phyloP scores from a whole-genome alignment of 2,888 invertebrate species.

The Corythucha ciliata region DNA sequence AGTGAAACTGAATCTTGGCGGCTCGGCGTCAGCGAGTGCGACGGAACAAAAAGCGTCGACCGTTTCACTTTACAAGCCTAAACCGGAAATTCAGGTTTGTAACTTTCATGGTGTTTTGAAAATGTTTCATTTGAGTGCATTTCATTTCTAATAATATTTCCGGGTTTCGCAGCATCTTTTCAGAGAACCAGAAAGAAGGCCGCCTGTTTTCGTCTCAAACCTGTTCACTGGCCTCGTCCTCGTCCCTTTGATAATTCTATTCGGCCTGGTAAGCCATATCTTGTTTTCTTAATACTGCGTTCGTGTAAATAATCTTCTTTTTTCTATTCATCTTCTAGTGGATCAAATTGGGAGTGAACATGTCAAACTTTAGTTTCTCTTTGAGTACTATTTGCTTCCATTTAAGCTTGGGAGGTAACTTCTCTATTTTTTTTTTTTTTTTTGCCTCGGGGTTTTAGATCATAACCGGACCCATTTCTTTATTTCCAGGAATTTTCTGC shows the following conservation, averaged over 20 bases:
- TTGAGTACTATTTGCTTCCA: conserved; percentile 84
- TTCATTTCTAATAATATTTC: no score
- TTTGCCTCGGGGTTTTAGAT: background rate
- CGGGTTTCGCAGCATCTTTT: conserved; percentile 61
- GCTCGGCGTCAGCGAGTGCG: conserved; percentile 34
- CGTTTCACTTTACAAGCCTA: conserved; percentile 44
- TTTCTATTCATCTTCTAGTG: conserved; percentile 48
- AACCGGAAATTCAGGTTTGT: conserved; percentile 52
- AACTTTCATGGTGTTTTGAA: no score
- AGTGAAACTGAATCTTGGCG: conserved; percentile 57
- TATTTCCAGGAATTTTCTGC: conserved; percentile 62
- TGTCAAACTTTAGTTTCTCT: conserved; percentile 68
- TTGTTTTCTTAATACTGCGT: background rate
- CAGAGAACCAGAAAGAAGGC: conserved; percentile 84
- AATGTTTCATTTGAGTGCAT: no score
- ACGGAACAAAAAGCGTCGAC: conserved; percentile 28
- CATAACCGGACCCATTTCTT: background rate
- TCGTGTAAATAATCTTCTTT: background rate
- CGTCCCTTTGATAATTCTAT: conserved; percentile 70
- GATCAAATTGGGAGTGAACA: conserved; percentile 76
- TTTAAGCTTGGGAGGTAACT: conserved; percentile 67
- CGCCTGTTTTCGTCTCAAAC: conserved; percentile 77
- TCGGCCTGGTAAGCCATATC: conserved; percentile 52
- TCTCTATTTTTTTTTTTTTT: conserved; percentile 27
- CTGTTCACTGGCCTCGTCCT: conserved; percentile 77